These are phyloP conservation scores for Octodonta nipae DNA, from an alignment of 2,888 invertebrate species.

Conservation along the genomic window DNA sequence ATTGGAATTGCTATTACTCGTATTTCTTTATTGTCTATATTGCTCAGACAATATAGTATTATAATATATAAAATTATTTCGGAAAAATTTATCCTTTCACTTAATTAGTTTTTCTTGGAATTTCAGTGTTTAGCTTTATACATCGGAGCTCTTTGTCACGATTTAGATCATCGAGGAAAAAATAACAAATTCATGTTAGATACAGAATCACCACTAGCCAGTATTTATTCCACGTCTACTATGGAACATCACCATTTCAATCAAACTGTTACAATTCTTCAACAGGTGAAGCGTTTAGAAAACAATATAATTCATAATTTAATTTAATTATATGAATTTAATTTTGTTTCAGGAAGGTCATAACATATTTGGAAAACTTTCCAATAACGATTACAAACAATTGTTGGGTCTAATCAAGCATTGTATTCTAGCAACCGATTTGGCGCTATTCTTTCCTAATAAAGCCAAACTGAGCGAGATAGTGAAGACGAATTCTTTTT, in stretches of 20 bases:
- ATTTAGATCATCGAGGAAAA: constrained; percentile 74
- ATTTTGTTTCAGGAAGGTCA: constrained; percentile 56
- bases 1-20: no score
- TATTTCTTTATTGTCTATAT: no score
- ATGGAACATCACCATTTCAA: constrained; percentile 84
- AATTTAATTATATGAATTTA: no score
- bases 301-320: no score
- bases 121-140: constrained; percentile 61
- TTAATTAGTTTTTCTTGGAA: no score
- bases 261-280: constrained; percentile 72
- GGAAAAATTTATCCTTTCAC: no score
- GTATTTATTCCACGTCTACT: constrained; percentile 74
- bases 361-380: constrained; percentile 66
- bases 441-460: constrained; percentile 70
- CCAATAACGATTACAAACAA: constrained; percentile 60
- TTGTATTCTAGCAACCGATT: constrained; percentile 73
- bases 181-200: constrained; percentile 79
- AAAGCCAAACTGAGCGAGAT: constrained; percentile 46
- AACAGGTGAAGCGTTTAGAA: constrained; percentile 47
- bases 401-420: constrained; percentile 63
- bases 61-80: no score
- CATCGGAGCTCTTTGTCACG: constrained; percentile 72
- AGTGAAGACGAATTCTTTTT: constrained; percentile 43
- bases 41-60: no score
- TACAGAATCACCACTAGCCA: constrained; percentile 66